Evolutionary conservation across 2,888 invertebrate species (phyloP).

Genomic region (Phortica okadai): DNA sequence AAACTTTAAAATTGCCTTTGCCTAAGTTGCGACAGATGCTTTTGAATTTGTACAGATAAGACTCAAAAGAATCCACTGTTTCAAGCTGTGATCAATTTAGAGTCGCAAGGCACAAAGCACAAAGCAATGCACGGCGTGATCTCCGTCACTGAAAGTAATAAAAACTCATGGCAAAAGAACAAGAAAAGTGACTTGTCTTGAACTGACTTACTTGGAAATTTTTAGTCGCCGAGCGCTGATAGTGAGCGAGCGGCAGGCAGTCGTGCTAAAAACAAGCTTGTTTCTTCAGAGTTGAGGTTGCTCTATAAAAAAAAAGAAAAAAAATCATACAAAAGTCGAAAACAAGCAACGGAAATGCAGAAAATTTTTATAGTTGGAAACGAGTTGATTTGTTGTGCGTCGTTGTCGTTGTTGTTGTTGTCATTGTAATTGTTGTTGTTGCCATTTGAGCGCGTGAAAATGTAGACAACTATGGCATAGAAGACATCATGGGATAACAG

Average conservation of each 20-base stretch:
- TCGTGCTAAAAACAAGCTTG: slow-evolving; percentile 18
- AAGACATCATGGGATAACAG: not conserved
- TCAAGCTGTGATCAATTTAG: not conserved
- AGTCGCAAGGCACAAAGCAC: not conserved
- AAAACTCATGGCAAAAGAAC: not conserved
- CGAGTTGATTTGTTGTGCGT: slow-evolving; percentile 2
- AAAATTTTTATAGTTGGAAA: slow-evolving; percentile 58
- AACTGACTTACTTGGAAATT: slow-evolving; percentile 19
- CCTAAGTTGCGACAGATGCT: not conserved
- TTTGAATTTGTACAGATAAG: not conserved
- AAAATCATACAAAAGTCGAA: slow-evolving; percentile 1
- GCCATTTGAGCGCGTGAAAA: not conserved
- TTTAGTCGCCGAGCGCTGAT: slow-evolving; percentile 4
- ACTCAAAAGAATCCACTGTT: not conserved
- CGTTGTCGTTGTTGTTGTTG: not conserved
- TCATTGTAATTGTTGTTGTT: not conserved
- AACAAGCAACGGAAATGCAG: slow-evolving; percentile 68
- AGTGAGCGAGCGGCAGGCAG: not conserved
- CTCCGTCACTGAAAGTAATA: not conserved
- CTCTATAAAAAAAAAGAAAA: slow-evolving; percentile 23
- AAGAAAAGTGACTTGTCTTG: slow-evolving; percentile 7
- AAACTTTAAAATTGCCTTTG: not conserved
- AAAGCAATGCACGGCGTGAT: not conserved
- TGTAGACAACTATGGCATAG: not conserved
- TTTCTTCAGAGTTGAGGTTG: not conserved